phyloP scores from a whole-genome alignment of 2,113 vertebrate genomes.

The Microtus richardsoni region DNA sequence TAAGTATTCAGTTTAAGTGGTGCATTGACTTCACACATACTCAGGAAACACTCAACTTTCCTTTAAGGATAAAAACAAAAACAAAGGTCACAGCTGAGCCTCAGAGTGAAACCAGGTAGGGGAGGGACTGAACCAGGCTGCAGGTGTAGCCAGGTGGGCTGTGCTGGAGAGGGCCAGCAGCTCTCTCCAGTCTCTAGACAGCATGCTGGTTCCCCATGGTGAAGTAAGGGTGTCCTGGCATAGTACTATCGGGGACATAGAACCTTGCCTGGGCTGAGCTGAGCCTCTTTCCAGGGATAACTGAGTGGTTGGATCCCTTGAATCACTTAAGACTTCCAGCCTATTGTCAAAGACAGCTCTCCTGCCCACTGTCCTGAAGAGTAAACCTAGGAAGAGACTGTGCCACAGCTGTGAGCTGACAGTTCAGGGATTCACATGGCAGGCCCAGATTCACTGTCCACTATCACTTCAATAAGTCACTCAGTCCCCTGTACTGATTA shows the following conservation, averaged over 20 bases:
- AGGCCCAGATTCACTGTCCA: not conserved
- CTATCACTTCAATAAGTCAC: not conserved
- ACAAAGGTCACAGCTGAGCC: not conserved
- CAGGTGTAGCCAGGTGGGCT: not conserved
- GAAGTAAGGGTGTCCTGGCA: not conserved
- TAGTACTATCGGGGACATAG: not conserved
- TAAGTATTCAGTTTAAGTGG: conserved; percentile 55
- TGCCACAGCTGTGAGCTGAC: not conserved
- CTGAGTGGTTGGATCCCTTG: not conserved
- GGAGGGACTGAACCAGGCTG: not conserved
- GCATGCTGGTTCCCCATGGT: not conserved
- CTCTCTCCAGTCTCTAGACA: not conserved
- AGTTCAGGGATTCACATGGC: not conserved
- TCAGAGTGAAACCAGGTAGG: not conserved
- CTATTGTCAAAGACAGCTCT: not conserved
- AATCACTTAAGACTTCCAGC: not conserved
- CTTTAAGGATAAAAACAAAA: conserved; percentile 39
- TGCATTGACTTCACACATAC: not conserved
- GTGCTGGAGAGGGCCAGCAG: not conserved
- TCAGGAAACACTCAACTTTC: conserved; percentile 39
- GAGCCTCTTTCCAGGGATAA: not conserved
- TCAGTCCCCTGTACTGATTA: not conserved
- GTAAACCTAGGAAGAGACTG: not conserved
- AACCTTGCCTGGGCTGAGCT: not conserved
- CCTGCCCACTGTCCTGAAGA: not conserved